Evolutionary conservation across 1,140 invertebrate species (phyloP).

Genomic region (Drosophila micromelanica): DNA sequence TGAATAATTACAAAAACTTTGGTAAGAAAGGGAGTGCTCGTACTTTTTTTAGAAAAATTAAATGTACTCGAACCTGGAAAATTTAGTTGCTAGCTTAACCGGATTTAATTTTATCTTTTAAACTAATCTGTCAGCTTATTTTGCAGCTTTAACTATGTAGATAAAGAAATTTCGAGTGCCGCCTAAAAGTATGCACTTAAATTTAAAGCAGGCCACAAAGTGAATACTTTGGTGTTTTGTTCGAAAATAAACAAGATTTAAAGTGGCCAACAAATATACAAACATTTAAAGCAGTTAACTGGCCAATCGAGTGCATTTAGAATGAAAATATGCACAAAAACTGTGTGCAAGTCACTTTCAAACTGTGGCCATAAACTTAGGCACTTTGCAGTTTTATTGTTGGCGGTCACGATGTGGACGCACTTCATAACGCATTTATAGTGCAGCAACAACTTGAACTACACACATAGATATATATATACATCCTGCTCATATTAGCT

Average conservation of each 20-base stretch:
- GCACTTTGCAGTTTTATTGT: constrained; percentile 22
- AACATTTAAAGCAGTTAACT: not conserved
- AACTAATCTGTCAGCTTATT: not conserved
- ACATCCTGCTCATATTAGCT: constrained; percentile 7
- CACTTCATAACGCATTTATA: constrained; percentile 12
- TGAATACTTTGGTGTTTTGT: not conserved
- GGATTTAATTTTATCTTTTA: no score
- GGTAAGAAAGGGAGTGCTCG: not conserved
- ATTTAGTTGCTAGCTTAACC: no score
- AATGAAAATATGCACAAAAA: constrained; percentile 11
- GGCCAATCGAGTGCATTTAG: not conserved
- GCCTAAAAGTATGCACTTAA: constrained; percentile 39
- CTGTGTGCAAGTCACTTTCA: constrained; percentile 3
- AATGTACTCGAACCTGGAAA: no score
- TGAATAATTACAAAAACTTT: not conserved
- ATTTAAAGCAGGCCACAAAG: constrained; percentile 2
- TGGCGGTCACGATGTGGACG: no score
- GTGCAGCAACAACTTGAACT: no score
- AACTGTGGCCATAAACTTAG: constrained; percentile 23
- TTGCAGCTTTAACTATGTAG: constrained; percentile 12
- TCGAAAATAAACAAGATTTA: no score
- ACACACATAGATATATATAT: constrained; percentile 1
- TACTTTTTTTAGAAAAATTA: no score
- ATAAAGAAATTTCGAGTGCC: not conserved
- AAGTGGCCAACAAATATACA: not conserved